These are phyloP conservation scores for Ailuropoda melanoleuca DNA, from an alignment of 2,113 vertebrate genomes.

Conservation along the genomic window DNA sequence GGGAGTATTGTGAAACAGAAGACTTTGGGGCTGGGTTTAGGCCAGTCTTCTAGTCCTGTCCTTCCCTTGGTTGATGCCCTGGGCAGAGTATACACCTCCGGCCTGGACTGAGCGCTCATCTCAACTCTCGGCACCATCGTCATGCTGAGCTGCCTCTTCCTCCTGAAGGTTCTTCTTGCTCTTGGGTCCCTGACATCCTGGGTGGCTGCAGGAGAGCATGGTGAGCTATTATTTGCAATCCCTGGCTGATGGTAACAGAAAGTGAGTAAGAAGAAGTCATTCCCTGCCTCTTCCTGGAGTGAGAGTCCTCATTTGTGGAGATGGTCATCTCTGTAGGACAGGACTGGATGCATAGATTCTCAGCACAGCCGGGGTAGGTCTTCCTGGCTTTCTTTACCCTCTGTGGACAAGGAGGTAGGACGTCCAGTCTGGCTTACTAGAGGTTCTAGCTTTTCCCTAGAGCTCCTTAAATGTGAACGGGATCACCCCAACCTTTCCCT, in stretches of 20 bases:
- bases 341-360: neutral
- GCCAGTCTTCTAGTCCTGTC: neutral
- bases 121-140: neutral
- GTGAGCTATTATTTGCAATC: conserved; percentile 56
- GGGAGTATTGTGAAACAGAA: neutral
- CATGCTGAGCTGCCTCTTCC: conserved; percentile 53
- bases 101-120: neutral
- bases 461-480: neutral
- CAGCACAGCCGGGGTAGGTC: neutral
- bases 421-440: neutral
- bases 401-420: neutral
- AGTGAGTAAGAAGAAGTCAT: neutral
- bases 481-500: neutral
- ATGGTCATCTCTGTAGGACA: neutral
- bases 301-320: neutral
- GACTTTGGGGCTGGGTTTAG: neutral
- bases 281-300: neutral
- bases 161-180: conserved; percentile 44
- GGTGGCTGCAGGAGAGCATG: conserved; percentile 38
- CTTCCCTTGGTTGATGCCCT: neutral
- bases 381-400: neutral
- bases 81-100: neutral
- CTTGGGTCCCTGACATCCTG: conserved; percentile 48
- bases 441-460: neutral
- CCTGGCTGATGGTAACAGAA: neutral